Base-by-base conservation (phyloP, 1,140 invertebrate species). In the Doryteuthis pealeii region DNA sequence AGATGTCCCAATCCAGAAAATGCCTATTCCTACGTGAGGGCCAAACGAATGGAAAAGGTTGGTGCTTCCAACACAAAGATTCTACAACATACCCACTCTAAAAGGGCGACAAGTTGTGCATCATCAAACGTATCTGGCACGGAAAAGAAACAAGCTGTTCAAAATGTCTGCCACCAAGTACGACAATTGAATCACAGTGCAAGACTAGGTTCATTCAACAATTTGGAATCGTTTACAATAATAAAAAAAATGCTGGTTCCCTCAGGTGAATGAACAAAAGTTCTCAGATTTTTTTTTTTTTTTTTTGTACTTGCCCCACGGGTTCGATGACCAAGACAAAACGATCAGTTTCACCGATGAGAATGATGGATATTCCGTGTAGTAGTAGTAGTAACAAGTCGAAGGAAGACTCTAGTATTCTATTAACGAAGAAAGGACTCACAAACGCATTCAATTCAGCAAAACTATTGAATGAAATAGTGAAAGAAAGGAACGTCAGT, bases 1-100 rank as follows among this genome's bases (percentile, higher is more conserved):
- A 22, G 84, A 85, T 58, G 80, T 84, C 12, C 85, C 84, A 30
- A 79, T 86, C 18, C 74, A 84, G 12, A 74, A 75, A 12, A 81
- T 84, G 82, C 85, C n/a, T 86, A 87, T 75, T 69, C 85, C 0
- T 87, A 87, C 76, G 82, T 87, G 73, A 70, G 84, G 45, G 87
- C 86, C 5, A 83, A 87, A 75, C 75, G 86, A n/a, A 86, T 86
- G 84, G 77, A 80, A 43, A 79, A 78, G 43, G 85, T 85, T 49
- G 86, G 85, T 12, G 84, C 85, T 32, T 75, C 81, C 65, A 86
- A 88, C 71, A 76, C 72, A 2, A 85, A 85, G 74, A 83, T 87
- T 26, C 45, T 87, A 4, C 70, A 79, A 18, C 81, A 81, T 49
- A 66, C 73, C 14, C 49, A 69, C 12, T 30, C 15, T 18, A 2